These are phyloP conservation scores for Heliconius eleuchia DNA, from an alignment of 1,140 invertebrate species.

Conservation along the genomic window DNA sequence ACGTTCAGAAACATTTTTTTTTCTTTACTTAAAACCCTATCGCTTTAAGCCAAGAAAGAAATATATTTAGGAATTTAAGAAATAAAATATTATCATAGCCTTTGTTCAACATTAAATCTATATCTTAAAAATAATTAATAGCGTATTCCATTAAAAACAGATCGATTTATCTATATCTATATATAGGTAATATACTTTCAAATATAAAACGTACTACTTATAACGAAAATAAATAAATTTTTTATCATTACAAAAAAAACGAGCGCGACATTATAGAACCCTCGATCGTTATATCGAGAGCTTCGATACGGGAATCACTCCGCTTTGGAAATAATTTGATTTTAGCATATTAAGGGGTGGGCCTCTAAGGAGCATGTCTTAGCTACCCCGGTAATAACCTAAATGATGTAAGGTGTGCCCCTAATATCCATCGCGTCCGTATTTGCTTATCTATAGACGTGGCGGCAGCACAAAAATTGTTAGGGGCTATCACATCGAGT, in stretches of 20 bases:
- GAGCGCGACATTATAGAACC: conserved; percentile 42
- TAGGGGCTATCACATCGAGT: conserved; percentile 49
- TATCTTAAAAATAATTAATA: too few relatives aligned
- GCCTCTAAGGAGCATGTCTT: conserved; percentile 74
- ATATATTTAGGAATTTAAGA: too few relatives aligned
- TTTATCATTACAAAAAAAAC: conserved; percentile 38
- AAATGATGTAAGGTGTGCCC: conserved; percentile 80
- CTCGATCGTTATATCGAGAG: conserved; percentile 60
- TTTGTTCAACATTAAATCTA: too few relatives aligned
- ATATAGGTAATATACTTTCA: not conserved
- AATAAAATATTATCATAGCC: too few relatives aligned
- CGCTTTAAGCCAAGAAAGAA: too few relatives aligned
- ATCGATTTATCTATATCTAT: too few relatives aligned
- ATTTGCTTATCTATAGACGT: conserved; percentile 79
- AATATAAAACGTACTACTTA: conserved; percentile 1
- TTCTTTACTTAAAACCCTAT: too few relatives aligned
- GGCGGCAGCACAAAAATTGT: conserved; percentile 80
- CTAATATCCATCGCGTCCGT: conserved; percentile 80
- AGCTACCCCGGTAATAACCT: conserved; percentile 74
- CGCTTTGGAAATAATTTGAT: conserved; percentile 79
- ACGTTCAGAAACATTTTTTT: too few relatives aligned
- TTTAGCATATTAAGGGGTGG: conserved; percentile 80
- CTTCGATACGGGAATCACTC: conserved; percentile 74
- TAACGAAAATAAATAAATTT: not conserved
- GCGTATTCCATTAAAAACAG: too few relatives aligned